phyloP scores from a whole-genome alignment of 2,888 invertebrate genomes.

The Volucella inflata region DNA sequence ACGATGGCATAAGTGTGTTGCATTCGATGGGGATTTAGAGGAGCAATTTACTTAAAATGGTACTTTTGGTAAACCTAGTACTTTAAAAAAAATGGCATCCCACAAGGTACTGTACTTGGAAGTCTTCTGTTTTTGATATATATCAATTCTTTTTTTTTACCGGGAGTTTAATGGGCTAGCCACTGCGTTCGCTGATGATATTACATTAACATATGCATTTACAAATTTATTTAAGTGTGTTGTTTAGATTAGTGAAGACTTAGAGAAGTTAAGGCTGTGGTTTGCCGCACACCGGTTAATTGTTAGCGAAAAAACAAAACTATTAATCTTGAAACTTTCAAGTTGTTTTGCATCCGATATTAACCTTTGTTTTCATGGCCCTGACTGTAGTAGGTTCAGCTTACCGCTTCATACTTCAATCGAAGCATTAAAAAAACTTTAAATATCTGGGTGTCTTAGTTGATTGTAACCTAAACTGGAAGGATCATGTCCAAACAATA shows the following conservation, averaged over 20 bases:
- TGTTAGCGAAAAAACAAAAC: neutral
- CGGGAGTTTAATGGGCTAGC: too few species aligned
- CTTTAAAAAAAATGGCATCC: neutral
- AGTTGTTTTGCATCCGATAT: too few species aligned
- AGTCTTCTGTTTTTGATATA: neutral
- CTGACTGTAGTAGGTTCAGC: too few species aligned
- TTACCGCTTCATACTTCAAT: neutral
- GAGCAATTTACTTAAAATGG: neutral
- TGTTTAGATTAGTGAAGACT: too few species aligned
- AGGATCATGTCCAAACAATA: too few species aligned
- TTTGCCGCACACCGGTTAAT: neutral
- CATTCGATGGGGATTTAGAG: neutral
- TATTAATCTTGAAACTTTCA: too few species aligned
- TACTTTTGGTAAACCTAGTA: neutral
- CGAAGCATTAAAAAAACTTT: neutral
- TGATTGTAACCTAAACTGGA: too few species aligned
- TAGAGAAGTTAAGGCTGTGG: neutral
- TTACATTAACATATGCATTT: too few species aligned
- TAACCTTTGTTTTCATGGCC: too few species aligned
- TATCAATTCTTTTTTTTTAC: neutral
- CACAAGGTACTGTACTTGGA: neutral
- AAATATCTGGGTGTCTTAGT: too few species aligned
- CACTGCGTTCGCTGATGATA: too few species aligned
- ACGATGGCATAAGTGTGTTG: neutral
- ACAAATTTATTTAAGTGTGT: too few species aligned